These are phyloP conservation scores for Anoplophora glabripennis DNA, from an alignment of 1,140 invertebrate genomes.

Conservation along the genomic window DNA sequence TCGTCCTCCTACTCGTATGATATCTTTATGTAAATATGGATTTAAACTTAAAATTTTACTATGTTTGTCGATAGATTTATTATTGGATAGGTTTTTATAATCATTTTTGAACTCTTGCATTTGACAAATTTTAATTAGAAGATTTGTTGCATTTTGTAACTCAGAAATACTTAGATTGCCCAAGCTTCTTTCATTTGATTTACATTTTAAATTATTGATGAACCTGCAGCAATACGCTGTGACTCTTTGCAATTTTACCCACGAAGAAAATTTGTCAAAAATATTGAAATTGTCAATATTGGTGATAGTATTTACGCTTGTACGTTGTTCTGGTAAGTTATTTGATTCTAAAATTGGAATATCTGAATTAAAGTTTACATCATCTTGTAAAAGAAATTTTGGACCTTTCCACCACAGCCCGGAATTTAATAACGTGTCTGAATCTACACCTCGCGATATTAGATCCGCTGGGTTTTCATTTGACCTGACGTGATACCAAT, in stretches of 20 bases:
- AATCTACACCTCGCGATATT: slow-evolving; percentile 38
- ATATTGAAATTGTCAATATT: slow-evolving; percentile 3
- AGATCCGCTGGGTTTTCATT: slow-evolving; percentile 45
- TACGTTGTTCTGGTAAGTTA: not conserved
- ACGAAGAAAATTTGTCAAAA: slow-evolving; percentile 17
- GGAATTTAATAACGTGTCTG: slow-evolving; percentile 9
- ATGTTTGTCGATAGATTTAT: too few relatives aligned
- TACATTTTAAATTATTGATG: slow-evolving; percentile 2
- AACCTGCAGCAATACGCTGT: slow-evolving; percentile 12
- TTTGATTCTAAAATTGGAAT: not conserved
- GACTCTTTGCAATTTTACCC: slow-evolving; percentile 6
- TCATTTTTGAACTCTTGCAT: too few relatives aligned
- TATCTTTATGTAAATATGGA: slow-evolving; percentile 46
- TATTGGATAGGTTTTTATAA: too few relatives aligned
- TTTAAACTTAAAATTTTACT: slow-evolving; percentile 26
- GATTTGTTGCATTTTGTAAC: too few relatives aligned
- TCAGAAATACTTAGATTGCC: not conserved
- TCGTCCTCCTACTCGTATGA: slow-evolving; percentile 49
- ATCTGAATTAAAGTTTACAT: not conserved
- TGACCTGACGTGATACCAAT: slow-evolving; percentile 42
- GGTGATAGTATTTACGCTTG: not conserved
- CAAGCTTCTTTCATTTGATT: not conserved
- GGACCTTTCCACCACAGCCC: slow-evolving; percentile 36
- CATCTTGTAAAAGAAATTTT: slow-evolving; percentile 4
- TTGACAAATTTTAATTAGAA: too few relatives aligned